Evolutionary conservation across 2,113 vertebrate species (phyloP).

Genomic region (Hydrochoerus hydrochaeris): DNA sequence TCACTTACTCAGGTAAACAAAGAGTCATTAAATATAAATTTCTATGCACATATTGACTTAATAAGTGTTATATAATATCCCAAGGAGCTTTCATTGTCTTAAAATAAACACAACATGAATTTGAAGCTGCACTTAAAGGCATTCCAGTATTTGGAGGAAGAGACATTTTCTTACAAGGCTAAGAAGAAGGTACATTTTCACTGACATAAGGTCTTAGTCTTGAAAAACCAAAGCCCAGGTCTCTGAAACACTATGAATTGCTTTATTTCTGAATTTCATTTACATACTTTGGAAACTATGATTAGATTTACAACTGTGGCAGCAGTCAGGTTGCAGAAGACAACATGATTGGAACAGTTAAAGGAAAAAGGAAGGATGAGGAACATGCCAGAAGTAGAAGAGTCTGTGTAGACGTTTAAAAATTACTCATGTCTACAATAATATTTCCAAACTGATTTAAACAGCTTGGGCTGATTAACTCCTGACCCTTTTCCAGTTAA

Average conservation of each 20-base stretch:
- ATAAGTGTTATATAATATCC: slow-evolving; percentile 64
- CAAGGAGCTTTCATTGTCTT: slow-evolving; percentile 65
- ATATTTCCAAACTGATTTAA: neutral
- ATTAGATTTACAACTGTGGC: neutral
- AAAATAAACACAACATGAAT: slow-evolving; percentile 65
- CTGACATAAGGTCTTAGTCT: neutral
- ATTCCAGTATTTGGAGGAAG: neutral
- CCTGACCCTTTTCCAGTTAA: neutral
- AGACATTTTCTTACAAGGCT: neutral
- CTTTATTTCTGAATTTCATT: slow-evolving; percentile 32
- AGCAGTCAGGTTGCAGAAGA: neutral
- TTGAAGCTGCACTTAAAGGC: neutral
- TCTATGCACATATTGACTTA: slow-evolving; percentile 51
- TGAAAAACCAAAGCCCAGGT: neutral
- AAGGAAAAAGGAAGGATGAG: neutral
- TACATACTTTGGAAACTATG: neutral
- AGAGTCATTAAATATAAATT: slow-evolving; percentile 61
- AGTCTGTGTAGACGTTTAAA: neutral
- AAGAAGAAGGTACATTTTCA: neutral
- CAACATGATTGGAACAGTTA: neutral
- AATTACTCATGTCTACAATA: neutral
- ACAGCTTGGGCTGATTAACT: neutral
- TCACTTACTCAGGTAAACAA: slow-evolving; percentile 69
- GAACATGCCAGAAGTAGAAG: neutral
- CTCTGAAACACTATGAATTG: slow-evolving; percentile 16